Evolutionary conservation across 2,113 vertebrate genomes (phyloP).

Genomic region (Actenoides hombroni): DNA sequence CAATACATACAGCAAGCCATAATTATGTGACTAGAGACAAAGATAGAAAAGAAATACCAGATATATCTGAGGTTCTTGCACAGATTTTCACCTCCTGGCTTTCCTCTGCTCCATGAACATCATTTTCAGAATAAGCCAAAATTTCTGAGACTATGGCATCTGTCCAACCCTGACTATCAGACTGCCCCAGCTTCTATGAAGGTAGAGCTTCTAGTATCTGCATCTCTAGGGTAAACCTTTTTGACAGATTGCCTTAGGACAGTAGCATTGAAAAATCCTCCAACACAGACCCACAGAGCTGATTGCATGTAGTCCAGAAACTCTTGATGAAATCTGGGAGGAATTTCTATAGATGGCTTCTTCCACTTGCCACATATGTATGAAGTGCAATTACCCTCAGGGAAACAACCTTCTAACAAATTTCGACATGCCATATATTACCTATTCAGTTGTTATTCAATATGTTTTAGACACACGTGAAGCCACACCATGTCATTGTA

Average conservation of each 20-base stretch:
- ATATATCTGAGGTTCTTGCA: not conserved
- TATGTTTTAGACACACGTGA: not conserved
- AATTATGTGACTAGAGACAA: not conserved
- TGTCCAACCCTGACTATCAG: not conserved
- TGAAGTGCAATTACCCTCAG: not conserved
- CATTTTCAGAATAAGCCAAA: not conserved
- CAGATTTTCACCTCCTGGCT: not conserved
- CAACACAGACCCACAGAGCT: not conserved
- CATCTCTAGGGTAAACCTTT: not conserved
- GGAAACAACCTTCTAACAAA: not conserved
- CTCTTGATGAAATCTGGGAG: not conserved
- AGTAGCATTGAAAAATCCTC: not conserved
- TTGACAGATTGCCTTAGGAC: not conserved
- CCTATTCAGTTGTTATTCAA: not conserved
- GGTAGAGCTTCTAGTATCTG: not conserved
- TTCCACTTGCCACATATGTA: not conserved
- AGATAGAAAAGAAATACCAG: not conserved
- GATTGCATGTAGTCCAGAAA: accelerated
- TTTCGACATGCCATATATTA: not conserved
- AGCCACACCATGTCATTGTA: not conserved
- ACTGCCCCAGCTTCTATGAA: not conserved
- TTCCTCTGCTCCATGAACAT: not conserved
- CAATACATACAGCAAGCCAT: not conserved
- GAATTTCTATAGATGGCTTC: not conserved
- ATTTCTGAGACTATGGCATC: not conserved